Evolutionary conservation across 2,888 invertebrate species (phyloP).

Genomic region (Limnephilus auricula): DNA sequence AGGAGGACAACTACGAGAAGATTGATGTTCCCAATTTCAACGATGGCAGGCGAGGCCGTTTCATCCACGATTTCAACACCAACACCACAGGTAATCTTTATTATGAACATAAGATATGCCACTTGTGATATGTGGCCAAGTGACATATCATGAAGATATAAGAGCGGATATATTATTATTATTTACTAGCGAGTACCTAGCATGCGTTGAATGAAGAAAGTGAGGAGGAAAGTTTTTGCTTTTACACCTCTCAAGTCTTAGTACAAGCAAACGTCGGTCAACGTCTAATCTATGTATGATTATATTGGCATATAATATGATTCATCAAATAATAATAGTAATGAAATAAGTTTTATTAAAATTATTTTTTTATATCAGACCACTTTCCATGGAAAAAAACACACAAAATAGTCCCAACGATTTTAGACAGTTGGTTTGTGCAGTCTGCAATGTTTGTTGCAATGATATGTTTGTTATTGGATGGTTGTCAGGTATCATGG

Average conservation of each 20-base stretch:
- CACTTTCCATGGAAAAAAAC: not conserved
- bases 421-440: not conserved
- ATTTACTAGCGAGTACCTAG: no score
- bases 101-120: not conserved
- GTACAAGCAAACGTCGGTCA: no score
- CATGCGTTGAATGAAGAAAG: no score
- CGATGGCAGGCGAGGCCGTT: constrained; percentile 88
- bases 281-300: no score
- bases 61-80: constrained; percentile 94
- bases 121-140: not conserved
- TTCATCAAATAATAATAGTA: not conserved
- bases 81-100: constrained; percentile 78
- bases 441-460: not conserved
- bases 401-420: not conserved
- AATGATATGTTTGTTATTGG: constrained; percentile 31
- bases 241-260: no score
- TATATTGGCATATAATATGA: no score
- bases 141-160: no score
- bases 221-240: no score
- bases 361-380: not conserved
- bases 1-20: constrained; percentile 86
- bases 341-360: not conserved
- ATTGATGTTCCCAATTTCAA: constrained; percentile 92
- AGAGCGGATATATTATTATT: no score
- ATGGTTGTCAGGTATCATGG: constrained; percentile 83